Conservation (phyloP, 2,797 vertebrate genomes). For the Forpus xanthops region DNA sequence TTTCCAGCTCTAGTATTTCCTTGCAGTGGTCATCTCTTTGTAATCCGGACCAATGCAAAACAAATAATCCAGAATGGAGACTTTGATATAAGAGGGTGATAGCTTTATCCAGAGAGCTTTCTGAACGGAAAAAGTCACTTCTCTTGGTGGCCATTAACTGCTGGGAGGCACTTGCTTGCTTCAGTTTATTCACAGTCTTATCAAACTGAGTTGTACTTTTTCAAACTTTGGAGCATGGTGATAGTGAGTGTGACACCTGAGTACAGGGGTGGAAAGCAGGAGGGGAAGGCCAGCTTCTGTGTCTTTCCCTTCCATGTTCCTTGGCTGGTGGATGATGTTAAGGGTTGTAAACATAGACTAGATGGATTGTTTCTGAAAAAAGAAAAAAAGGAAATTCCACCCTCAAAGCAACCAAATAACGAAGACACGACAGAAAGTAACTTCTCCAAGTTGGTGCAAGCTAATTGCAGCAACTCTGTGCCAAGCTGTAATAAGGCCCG, state of each 20-base stretch:
- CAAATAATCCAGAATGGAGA: not conserved
- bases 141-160: not conserved
- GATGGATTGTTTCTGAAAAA: not conserved
- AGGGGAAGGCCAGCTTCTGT: not conserved
- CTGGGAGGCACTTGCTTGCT: not conserved
- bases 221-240: not conserved
- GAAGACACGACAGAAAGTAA: not conserved
- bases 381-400: not conserved
- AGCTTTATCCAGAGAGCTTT: not conserved
- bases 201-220: not conserved
- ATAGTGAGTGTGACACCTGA: accelerated
- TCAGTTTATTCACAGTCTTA: not conserved
- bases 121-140: not conserved
- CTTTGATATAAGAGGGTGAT: accelerated
- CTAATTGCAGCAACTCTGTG: not conserved
- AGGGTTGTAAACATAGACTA: not conserved
- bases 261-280: not conserved
- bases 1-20: not conserved
- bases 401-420: not conserved
- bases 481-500: not conserved
- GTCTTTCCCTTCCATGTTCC: not conserved
- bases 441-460: not conserved
- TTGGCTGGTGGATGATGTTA: not conserved
- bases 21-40: not conserved
- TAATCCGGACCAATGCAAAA: not conserved